Conservation (phyloP, 2,797 vertebrate genomes). For the Fringilla coelebs region DNA sequence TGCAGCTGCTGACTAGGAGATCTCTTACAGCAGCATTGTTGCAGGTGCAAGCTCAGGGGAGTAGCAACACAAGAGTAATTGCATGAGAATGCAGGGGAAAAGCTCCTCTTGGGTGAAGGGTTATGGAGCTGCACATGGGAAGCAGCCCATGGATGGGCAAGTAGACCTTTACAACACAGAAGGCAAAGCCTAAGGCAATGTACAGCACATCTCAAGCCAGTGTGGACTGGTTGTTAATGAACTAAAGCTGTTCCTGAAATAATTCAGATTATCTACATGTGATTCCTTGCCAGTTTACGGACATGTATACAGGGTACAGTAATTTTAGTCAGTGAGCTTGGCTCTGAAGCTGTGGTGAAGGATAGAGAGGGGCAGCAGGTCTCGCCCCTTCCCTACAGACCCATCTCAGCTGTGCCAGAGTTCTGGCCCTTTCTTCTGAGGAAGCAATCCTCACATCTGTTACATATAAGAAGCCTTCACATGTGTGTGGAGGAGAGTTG, state of each 20-base stretch:
- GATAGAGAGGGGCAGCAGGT: background rate
- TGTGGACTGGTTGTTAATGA: accelerated
- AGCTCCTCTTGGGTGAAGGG: background rate
- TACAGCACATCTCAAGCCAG: background rate
- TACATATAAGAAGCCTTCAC: background rate
- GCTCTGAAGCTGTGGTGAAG: background rate
- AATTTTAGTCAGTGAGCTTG: background rate
- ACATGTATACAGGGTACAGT: background rate
- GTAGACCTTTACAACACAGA: background rate
- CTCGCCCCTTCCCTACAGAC: background rate
- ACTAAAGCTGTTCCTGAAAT: background rate
- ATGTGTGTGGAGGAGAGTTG: background rate
- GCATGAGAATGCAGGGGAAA: background rate
- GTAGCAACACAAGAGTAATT: background rate
- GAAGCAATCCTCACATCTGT: background rate
- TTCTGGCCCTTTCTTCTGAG: background rate
- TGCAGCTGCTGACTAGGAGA: accelerated
- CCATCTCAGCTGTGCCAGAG: background rate
- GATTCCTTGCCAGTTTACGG: background rate
- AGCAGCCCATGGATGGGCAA: background rate
- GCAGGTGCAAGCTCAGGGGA: background rate
- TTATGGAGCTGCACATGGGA: background rate
- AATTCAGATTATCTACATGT: background rate
- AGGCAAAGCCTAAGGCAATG: background rate
- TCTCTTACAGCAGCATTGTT: background rate